Conservation (phyloP, 2,797 vertebrate genomes). For the Onychomys leucogaster region DNA sequence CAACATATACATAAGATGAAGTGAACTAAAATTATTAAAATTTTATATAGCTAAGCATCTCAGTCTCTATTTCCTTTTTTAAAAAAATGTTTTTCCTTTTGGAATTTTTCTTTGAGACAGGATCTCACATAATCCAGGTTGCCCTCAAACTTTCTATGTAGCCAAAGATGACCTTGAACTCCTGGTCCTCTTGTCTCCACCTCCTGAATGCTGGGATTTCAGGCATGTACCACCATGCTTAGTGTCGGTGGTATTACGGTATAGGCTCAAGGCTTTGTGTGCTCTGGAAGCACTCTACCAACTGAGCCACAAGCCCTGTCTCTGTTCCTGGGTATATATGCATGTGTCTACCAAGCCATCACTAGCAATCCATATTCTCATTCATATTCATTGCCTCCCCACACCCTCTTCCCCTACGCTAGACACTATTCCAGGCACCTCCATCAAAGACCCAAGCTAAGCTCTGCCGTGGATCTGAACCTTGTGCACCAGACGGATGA, state of each 20-base stretch:
- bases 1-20: neutral
- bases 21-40: slow-evolving; percentile 10
- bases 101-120: neutral
- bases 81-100: neutral
- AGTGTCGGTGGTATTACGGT: neutral
- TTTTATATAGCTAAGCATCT: neutral
- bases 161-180: neutral
- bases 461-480: neutral
- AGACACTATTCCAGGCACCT: neutral
- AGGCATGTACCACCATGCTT: neutral
- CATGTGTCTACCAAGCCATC: too few relatives aligned
- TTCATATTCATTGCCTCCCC: neutral
- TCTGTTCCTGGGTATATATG: neutral
- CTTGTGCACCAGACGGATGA: neutral
- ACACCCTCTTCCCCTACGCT: neutral
- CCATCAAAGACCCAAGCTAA: neutral
- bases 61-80: neutral
- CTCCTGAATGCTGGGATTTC: neutral
- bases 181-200: neutral
- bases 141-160: neutral
- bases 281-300: neutral
- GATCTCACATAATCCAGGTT: neutral
- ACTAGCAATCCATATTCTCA: too few relatives aligned
- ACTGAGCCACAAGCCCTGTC: neutral
- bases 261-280: neutral